A percentile compares a stretch with the other conserved stretches of the same genome.
These are phyloP conservation scores for Sarcophaga peregrina DNA, from an alignment of 1,140 invertebrate species.

Conservation along the genomic window DNA sequence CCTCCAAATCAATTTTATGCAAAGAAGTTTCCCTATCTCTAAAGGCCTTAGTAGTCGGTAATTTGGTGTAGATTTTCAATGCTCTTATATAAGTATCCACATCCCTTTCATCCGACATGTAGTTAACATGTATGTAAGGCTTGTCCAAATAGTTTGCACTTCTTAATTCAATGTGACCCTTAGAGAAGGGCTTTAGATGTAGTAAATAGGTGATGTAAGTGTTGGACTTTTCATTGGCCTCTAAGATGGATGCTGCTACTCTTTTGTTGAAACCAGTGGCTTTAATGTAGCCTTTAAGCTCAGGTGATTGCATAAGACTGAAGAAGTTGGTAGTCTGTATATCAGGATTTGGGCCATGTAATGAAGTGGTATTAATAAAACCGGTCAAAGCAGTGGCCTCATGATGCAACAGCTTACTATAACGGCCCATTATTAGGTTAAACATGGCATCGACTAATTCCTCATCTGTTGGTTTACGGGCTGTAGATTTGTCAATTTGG, in stretches of 20 bases:
- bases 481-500: slow-evolving; percentile 62
- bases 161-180: slow-evolving; percentile 65
- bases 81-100: slow-evolving; percentile 78
- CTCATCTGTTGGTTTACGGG: slow-evolving; percentile 59
- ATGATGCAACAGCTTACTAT: slow-evolving; percentile 61
- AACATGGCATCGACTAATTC: slow-evolving; percentile 63
- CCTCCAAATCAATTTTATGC: slow-evolving; percentile 65
- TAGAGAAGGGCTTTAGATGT: slow-evolving; percentile 69
- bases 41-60: slow-evolving; percentile 70
- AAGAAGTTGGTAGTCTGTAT: slow-evolving; percentile 65
- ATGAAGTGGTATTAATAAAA: slow-evolving; percentile 64
- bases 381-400: slow-evolving; percentile 64
- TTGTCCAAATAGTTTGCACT: slow-evolving; percentile 65
- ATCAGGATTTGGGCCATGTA: slow-evolving; percentile 64
- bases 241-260: slow-evolving; percentile 63
- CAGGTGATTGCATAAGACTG: slow-evolving; percentile 61
- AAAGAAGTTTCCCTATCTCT: slow-evolving; percentile 66
- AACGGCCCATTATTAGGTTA: slow-evolving; percentile 60
- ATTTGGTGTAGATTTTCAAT: slow-evolving; percentile 68
- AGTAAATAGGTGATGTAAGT: slow-evolving; percentile 67
- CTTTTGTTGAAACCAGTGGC: slow-evolving; percentile 67
- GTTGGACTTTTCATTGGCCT: slow-evolving; percentile 67
- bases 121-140: slow-evolving; percentile 85
- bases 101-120: slow-evolving; percentile 80
- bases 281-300: slow-evolving; percentile 57